Evolutionary conservation across 2,888 invertebrate species (phyloP).

Genomic region (Nemurella pictetii): DNA sequence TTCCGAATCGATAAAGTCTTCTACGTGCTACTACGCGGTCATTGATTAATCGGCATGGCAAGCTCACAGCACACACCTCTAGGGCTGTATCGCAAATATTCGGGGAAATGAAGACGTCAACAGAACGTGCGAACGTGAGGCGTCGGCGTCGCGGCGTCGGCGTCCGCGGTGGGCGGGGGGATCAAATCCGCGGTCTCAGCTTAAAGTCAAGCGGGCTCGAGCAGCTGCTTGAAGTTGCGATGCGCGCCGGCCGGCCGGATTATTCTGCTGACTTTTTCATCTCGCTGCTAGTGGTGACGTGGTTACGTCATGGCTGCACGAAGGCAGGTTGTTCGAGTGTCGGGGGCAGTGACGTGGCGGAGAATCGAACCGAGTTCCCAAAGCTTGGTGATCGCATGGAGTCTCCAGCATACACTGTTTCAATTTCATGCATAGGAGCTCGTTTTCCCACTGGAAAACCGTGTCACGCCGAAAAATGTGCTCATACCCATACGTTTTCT

Average conservation of each 20-base stretch:
- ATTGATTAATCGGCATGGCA: no score
- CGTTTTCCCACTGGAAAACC: no score
- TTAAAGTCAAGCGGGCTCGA: neutral
- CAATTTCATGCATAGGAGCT: no score
- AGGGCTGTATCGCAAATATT: no score
- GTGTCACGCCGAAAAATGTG: no score
- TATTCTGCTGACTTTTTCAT: neutral
- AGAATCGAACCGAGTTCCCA: neutral
- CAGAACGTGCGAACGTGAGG: no score
- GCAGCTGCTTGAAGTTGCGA: neutral
- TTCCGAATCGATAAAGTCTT: no score
- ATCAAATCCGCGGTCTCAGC: neutral
- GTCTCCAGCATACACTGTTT: neutral
- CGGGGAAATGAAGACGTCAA: no score
- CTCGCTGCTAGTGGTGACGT: neutral
- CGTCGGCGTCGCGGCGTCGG: neutral
- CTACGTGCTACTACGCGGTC: no score
- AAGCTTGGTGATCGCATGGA: neutral
- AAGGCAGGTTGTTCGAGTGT: constrained; percentile 7
- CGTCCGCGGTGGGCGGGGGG: neutral
- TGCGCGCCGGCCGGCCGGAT: neutral
- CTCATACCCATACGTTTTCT: no score
- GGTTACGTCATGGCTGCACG: neutral
- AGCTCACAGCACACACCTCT: no score
- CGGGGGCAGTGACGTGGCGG: neutral